Evolutionary conservation across 2,113 vertebrate species (phyloP), one percentile per base, ranked within the genome.

Genomic region (Etheostoma cragini): DNA sequence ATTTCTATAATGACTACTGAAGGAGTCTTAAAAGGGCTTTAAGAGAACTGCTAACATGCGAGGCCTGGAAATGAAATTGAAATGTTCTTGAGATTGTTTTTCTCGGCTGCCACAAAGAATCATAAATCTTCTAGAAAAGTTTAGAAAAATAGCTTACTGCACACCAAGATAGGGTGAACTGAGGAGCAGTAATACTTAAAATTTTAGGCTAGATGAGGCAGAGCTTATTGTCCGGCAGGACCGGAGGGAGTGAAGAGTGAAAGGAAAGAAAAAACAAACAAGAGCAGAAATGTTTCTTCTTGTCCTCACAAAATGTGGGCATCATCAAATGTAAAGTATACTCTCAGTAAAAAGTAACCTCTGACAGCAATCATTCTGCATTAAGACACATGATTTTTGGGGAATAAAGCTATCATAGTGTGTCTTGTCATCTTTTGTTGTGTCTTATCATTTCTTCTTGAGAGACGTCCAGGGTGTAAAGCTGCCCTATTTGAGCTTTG

Each of bases 401-500:
- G 16, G 45, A 65, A 63, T 33, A 45, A 50, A 56, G 57, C 13
- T n/a, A 11, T 56, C 1, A 1, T 13, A 3, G 12, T 42, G n/a
- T 50, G 64, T 69, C 14, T 30, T 45, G 47, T 84, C 19, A 22
- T 56, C 10, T 42, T 24, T 46, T 30, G 50, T 15, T 49, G 58
- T 42, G 38, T 42, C 8, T 42, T 42, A 26, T 79, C 22, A 35
- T n/a, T 13, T 72, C 22, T 58, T 21, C 47, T 70, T 13, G 8
- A 68, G 46, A 80, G 61, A 3, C 17, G 0, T 63, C 12, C 69
- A 19, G 61, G 54, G 70, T 53, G 56, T 19, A 21, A 15, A 77
- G 14, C n/a, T 64, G n/a, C 61, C 24, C 67, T 30, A 14, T 58
- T 63, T 38, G 56, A 68, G 50, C 49, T 78, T 3, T 71, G 22